Evolutionary conservation across 1,140 invertebrate genomes (phyloP).

Genomic region (Globodera ellingtonae): DNA sequence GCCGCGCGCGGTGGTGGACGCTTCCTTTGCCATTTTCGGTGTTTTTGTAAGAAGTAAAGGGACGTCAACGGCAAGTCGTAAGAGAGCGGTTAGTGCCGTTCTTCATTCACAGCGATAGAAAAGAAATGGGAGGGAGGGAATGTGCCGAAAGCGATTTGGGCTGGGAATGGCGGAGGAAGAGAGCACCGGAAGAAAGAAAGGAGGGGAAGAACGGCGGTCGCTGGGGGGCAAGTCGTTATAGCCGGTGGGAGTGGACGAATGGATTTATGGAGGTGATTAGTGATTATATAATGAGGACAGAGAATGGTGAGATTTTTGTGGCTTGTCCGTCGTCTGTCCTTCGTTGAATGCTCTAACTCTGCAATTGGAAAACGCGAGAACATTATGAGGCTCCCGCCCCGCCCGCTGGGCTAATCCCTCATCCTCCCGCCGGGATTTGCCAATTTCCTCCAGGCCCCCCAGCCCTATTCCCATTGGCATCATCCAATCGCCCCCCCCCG

Average conservation of each 20-base stretch:
- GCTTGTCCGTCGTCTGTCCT: too few relatives aligned
- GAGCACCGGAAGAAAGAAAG: not conserved
- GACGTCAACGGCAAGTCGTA: not conserved
- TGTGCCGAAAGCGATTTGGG: not conserved
- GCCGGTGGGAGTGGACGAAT: not conserved
- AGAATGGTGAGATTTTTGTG: too few relatives aligned
- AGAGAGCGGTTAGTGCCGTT: not conserved
- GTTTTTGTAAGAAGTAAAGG: not conserved
- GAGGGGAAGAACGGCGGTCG: too few relatives aligned
- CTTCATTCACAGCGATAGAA: not conserved
- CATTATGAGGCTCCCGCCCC: not conserved
- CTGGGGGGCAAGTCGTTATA: not conserved
- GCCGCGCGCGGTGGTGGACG: constrained; percentile 9
- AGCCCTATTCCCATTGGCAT: not conserved
- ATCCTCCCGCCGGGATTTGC: too few relatives aligned
- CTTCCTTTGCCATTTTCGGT: not conserved
- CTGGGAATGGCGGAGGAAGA: not conserved
- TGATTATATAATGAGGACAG: too few relatives aligned
- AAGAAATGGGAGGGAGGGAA: not conserved
- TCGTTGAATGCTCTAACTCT: too few relatives aligned
- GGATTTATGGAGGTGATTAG: too few relatives aligned
- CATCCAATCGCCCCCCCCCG: too few relatives aligned
- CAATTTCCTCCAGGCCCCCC: not conserved
- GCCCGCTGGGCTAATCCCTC: not conserved
- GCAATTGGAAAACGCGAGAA: too few relatives aligned